These are phyloP conservation scores for Onychomys arenicola DNA, from an alignment of 2,797 vertebrate species.

Conservation along the genomic window DNA sequence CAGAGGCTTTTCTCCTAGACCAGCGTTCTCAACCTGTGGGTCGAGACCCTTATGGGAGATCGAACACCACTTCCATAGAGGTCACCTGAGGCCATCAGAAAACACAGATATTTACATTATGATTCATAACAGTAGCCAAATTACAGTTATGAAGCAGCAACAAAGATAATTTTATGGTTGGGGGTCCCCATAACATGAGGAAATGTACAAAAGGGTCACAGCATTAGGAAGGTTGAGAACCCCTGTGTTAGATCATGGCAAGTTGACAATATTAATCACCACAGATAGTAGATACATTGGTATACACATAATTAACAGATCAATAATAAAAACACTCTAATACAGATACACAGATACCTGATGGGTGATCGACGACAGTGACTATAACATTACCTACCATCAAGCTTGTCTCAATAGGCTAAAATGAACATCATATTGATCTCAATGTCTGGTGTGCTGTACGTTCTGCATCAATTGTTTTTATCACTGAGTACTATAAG, in stretches of 20 bases:
- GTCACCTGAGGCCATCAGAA: no score
- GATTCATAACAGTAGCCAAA: no score
- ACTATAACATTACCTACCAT: not conserved
- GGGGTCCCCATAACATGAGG: no score
- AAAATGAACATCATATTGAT: not conserved
- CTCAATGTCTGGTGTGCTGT: not conserved
- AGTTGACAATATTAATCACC: not conserved
- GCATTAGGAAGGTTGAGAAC: not conserved
- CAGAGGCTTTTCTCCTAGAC: not conserved
- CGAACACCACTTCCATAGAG: not conserved
- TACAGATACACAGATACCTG: not conserved
- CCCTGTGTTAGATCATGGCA: not conserved
- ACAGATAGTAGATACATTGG: not conserved
- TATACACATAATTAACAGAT: not conserved
- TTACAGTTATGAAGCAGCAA: no score
- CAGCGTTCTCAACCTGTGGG: not conserved
- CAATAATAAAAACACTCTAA: not conserved
- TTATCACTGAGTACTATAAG: not conserved
- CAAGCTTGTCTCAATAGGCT: not conserved
- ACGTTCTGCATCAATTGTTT: not conserved
- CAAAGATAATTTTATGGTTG: no score
- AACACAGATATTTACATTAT: no score
- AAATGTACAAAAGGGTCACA: not conserved
- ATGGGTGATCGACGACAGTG: not conserved
- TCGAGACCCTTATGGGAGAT: no score